Base-by-base conservation (phyloP, 2,888 invertebrate genomes). In the Cataglyphis albicans region DNA sequence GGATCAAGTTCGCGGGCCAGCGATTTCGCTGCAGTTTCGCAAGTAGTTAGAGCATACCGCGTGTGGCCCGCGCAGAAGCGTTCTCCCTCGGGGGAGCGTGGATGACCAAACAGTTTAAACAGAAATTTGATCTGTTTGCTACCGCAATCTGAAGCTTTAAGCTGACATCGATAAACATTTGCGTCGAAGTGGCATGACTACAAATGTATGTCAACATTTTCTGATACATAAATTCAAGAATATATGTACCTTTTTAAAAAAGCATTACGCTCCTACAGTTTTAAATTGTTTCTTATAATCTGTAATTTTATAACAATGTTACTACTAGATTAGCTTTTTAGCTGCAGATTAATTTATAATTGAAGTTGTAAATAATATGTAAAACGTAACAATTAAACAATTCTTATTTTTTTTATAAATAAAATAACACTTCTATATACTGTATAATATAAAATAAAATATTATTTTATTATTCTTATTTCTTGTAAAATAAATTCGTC, bases 91-190 rank as follows among this genome's bases (percentile, higher is more conserved):
- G 7, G 78, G 83, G 80, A 76, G 55, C 70, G 75, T 75, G 70
- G 87, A 87, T 89, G 88, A 89, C 88, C 88, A 88, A 85, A 85
- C 89, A 82, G 89, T 88, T 89, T 89, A 88, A 89, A 87, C 87
- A 85, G 87, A 82, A 87, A 89, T 88, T 89, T 89, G 88, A 88
- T 88, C 88, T 75, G 85, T 87, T 89, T 87, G 82, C 87, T 84
- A 78, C 65, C 76, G 68, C 65, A 83, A 87, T 89, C 85, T 65
- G 81, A 88, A 70, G 38, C 63, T 48, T 41, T 81, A 63, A 55
- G 57, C 29, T 78, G 38, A 18, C 57, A 61, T 70, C 57, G 75
- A 64, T 81, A 87, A 88, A 87, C 87, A 82, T 88, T 87, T 73
- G 74, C 65, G 25, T 82, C 10, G 82, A 2, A 35, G 12, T 7